These are phyloP conservation scores for Drosophila crucigera DNA, from an alignment of 2,888 invertebrate species.

Conservation along the genomic window DNA sequence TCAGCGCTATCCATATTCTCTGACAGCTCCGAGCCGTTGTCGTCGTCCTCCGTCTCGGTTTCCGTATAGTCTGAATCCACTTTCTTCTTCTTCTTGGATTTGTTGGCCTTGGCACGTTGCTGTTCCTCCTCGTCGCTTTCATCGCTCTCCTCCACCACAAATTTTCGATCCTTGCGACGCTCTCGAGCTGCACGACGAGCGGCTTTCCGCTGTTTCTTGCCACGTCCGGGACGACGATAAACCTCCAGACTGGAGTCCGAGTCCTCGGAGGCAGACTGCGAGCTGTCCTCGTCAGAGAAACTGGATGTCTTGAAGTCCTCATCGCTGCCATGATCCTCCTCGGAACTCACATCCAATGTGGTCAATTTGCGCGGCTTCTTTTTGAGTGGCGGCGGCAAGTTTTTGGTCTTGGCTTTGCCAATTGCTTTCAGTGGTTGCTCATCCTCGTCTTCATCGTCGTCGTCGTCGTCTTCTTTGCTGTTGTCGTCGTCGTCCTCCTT, in stretches of 20 bases:
- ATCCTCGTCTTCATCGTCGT: conserved; percentile 85
- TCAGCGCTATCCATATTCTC: conserved; percentile 85
- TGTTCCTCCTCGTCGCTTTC: conserved; percentile 85
- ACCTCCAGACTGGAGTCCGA: conserved; percentile 86
- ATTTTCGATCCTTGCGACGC: conserved; percentile 83
- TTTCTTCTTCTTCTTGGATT: conserved; percentile 86
- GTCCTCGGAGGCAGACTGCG: conserved; percentile 87
- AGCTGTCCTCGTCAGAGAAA: conserved; percentile 85
- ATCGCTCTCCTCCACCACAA: conserved; percentile 87
- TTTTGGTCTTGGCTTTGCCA: conserved; percentile 63
- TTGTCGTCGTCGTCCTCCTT: conserved; percentile 58
- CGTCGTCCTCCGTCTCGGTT: conserved; percentile 87
- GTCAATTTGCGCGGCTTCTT: conserved; percentile 92
- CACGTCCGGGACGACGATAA: conserved; percentile 85
- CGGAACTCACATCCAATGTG: conserved; percentile 92
- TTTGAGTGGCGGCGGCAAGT: conserved; percentile 75
- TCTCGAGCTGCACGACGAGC: conserved; percentile 86
- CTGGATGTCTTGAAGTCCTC: conserved; percentile 95
- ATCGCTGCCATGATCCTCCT: conserved; percentile 92
- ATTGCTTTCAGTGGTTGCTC: conserved; percentile 76
- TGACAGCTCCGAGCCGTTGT: conserved; percentile 81
- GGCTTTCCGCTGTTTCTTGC: conserved; percentile 86
- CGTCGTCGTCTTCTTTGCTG: conserved; percentile 83
- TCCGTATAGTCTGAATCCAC: conserved; percentile 87
- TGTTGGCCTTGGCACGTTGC: conserved; percentile 82